Conservation (phyloP, 64 coral and sea anemone species). For the Porites australiensis region DNA sequence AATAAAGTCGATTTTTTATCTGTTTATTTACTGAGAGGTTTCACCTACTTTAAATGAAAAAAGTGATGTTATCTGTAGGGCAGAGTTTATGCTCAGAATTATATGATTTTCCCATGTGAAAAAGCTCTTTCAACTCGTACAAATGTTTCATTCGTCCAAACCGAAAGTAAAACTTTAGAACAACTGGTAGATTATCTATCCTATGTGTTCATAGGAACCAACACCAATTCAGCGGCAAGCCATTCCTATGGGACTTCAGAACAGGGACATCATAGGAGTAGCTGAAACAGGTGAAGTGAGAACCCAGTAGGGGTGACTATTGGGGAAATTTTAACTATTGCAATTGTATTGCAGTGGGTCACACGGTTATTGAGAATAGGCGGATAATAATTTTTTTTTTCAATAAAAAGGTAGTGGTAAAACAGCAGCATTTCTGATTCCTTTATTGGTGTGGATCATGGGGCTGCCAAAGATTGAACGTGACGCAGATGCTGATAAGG, state of each 20-base stretch:
- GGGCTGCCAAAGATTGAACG: slow-evolving; percentile 95
- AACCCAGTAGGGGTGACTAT: too few species aligned
- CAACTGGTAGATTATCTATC: neutral
- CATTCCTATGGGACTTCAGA: slow-evolving; percentile 96
- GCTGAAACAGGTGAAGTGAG: slow-evolving; percentile 88
- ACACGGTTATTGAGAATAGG: too few species aligned
- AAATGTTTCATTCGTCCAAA: too few species aligned
- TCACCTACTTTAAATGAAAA: too few species aligned
- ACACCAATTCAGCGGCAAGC: slow-evolving; percentile 98
- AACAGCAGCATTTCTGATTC: slow-evolving; percentile 96
- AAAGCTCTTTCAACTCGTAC: too few species aligned
- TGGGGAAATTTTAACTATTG: too few species aligned
- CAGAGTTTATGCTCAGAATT: too few species aligned
- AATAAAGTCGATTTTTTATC: too few species aligned
- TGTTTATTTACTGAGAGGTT: too few species aligned
- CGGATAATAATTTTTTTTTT: neutral
- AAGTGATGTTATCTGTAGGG: too few species aligned
- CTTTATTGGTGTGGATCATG: slow-evolving; percentile 96
- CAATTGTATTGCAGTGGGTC: too few species aligned
- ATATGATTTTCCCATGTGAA: too few species aligned
- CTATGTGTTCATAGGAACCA: slow-evolving; percentile 75
- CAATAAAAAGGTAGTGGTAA: slow-evolving; percentile 91
- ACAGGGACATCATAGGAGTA: slow-evolving; percentile 98
- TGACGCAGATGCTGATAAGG: slow-evolving; percentile 89
- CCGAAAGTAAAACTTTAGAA: neutral